A percentile compares a stretch with the other conserved stretches of the same genome.
These are phyloP conservation scores for Aspidiotus rigidus DNA, from an alignment of 2,888 invertebrate species.

Conservation along the genomic window DNA sequence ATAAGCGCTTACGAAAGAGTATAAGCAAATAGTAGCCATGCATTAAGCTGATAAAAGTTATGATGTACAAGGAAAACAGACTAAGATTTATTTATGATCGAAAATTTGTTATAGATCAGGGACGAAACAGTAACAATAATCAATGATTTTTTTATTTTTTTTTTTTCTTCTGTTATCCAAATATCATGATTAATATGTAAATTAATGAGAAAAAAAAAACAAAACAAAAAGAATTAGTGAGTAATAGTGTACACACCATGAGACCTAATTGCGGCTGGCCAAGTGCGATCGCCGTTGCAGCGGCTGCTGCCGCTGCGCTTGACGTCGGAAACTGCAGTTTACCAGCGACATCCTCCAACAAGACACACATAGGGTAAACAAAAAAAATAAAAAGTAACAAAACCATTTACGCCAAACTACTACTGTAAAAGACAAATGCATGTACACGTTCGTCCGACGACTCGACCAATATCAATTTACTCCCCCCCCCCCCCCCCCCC, in stretches of 20 bases:
- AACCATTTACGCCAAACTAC: slow-evolving; percentile 32
- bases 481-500: too few relatives aligned
- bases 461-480: neutral
- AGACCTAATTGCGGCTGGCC: slow-evolving; percentile 52
- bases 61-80: neutral
- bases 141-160: neutral
- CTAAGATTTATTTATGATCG: neutral
- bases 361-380: slow-evolving; percentile 33
- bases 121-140: slow-evolving; percentile 7
- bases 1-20: slow-evolving; percentile 22
- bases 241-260: slow-evolving; percentile 36
- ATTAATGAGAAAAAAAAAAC: slow-evolving; percentile 1
- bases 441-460: neutral
- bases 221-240: slow-evolving; percentile 19
- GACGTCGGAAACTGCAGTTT: slow-evolving; percentile 50
- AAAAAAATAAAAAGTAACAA: slow-evolving; percentile 25
- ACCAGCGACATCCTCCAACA: slow-evolving; percentile 47
- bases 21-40: slow-evolving; percentile 27
- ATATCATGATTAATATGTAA: slow-evolving; percentile 2
- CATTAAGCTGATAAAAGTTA: slow-evolving; percentile 28
- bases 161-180: slow-evolving; percentile 4
- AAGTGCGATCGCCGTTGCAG: slow-evolving; percentile 48
- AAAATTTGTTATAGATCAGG: neutral
- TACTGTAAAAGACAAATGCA: slow-evolving; percentile 25
- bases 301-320: slow-evolving; percentile 33